A percentile compares a stretch with the other conserved stretches of the same genome.
phyloP scores from a whole-genome alignment of 2,113 vertebrate genomes.

The Athene noctua region DNA sequence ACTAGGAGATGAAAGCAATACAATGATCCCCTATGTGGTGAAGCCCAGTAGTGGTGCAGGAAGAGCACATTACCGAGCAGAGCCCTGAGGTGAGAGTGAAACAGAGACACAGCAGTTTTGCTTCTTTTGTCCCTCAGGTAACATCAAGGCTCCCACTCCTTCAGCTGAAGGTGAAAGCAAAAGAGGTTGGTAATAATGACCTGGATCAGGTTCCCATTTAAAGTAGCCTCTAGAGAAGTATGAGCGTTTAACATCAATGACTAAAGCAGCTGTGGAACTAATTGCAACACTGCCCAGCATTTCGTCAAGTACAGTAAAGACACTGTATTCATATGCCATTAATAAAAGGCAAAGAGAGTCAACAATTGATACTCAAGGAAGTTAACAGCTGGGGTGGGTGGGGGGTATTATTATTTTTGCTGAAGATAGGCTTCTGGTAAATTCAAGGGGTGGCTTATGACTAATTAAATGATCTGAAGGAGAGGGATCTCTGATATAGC shows the following conservation, averaged over 20 bases:
- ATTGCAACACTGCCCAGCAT: not conserved
- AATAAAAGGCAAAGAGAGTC: not conserved
- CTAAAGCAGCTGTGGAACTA: constrained; percentile 44
- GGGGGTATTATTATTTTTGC: not conserved
- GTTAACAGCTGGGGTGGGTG: not conserved
- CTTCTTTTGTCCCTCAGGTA: not conserved
- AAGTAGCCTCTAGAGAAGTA: constrained; percentile 5
- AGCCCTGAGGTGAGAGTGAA: not conserved
- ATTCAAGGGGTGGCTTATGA: not conserved
- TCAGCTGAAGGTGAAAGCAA: not conserved
- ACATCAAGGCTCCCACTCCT: not conserved
- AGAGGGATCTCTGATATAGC: not conserved
- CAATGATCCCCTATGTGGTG: not conserved
- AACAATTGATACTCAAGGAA: not conserved
- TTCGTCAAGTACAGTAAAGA: not conserved
- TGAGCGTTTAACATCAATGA: not conserved
- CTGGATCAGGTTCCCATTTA: constrained; percentile 4
- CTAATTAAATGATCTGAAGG: not conserved
- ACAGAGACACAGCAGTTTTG: not conserved
- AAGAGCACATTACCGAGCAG: not conserved
- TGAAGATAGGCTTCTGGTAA: not conserved
- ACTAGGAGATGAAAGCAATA: not conserved
- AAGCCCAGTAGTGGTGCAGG: not conserved
- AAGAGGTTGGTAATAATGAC: not conserved
- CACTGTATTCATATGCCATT: not conserved